Evolutionary conservation across 2,888 invertebrate genomes (phyloP), one percentile per base, ranked within the genome.

Genomic region (Drosophila anceps): DNA sequence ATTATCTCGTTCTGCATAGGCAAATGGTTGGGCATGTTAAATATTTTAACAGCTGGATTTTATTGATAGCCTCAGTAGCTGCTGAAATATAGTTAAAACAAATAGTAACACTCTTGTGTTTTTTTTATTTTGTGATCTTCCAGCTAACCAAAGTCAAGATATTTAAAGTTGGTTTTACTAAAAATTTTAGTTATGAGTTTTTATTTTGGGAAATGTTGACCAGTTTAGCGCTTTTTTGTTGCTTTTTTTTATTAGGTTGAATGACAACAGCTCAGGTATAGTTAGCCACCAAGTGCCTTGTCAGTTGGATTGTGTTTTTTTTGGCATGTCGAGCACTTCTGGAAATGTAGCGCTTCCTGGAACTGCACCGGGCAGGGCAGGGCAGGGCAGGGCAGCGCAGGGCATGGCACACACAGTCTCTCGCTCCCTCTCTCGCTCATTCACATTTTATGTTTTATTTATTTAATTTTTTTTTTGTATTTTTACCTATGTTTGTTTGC

Each of bases 291-390:
- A 65, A 63, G 44, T 50, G 20, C 15, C 48, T 54, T 33, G 64
- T 20, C 50, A 35, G 51, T 46, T 69, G 61, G 55, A 65, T 64
- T 78, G 61, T 54, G 37, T 76, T 72, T 65, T 72, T 76, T 72
- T 65, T 72, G 61, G 65, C 69, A 69, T 83, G 75, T 67, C 57
- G 71, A 72, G 85, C 78, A 77, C 71, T 84, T 86, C 74, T 81
- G 78, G 74, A 86, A 82, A 88, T 79, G 75, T 77, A 61, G 76
- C 72, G 76, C 80, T 86, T 86, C 86, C 82, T 77, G 82, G 86
- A 86, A 86, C 76, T 69, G 64, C 72, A 54, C 31, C 29, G 48
- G n/a, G n/a, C 53, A 58, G 65, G 37, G 44, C 72, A 62, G 44
- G 43, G 46, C 66, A 70, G 48, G 50, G 39, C 65, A 65, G 48